Percentiles rank a stretch among this genome's conserved stretches.
Evolutionary conservation across 2,797 vertebrate genomes (phyloP).

Genomic region (Myripristis murdjan): DNA sequence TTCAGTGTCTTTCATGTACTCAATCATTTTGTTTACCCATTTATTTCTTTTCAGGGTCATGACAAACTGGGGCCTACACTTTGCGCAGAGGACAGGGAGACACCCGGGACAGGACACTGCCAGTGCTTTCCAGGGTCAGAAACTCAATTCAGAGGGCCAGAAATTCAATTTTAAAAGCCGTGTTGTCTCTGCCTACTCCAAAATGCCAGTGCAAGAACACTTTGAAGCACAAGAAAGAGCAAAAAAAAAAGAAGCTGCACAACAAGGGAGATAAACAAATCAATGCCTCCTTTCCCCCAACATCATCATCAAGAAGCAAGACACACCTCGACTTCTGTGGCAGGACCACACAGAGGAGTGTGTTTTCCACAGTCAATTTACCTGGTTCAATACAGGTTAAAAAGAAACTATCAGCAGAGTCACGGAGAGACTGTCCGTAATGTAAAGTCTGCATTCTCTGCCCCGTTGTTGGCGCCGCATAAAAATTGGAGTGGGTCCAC

Average conservation of each 20-base stretch:
- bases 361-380: slow-evolving; percentile 30
- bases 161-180: background rate
- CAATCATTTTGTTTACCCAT: too few species aligned
- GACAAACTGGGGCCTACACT: too few species aligned
- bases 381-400: slow-evolving; percentile 26
- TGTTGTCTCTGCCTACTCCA: background rate
- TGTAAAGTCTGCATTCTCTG: slow-evolving; percentile 17
- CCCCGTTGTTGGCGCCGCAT: slow-evolving; percentile 35
- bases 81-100: too few species aligned
- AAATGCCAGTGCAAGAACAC: background rate
- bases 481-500: slow-evolving; percentile 60
- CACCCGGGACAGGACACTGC: background rate
- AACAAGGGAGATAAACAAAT: background rate
- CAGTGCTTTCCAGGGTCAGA: background rate
- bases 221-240: background rate
- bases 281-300: background rate
- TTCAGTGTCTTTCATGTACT: too few species aligned
- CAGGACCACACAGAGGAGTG: background rate
- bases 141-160: background rate
- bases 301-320: too few species aligned
- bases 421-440: slow-evolving; percentile 4
- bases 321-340: background rate
- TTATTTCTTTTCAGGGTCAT: too few species aligned
- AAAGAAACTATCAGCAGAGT: too few species aligned
- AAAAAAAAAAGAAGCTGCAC: slow-evolving; percentile 1